Conservation (phyloP, 1,140 invertebrate species). For the Drosophila teissieri region DNA sequence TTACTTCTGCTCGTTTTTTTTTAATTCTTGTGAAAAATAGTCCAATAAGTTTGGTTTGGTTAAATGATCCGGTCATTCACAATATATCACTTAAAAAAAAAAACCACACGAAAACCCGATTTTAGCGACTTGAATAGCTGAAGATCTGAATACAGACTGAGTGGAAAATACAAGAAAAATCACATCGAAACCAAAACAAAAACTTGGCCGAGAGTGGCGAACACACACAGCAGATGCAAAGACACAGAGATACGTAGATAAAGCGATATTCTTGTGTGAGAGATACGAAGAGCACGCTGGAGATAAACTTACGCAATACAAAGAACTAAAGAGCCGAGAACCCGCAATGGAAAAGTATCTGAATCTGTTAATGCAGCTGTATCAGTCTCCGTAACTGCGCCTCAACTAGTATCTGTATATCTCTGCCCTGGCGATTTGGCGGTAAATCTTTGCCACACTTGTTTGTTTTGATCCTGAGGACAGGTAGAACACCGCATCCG, state of each 20-base stretch:
- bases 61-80: constrained; percentile 6
- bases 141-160: constrained; percentile 80
- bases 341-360: constrained; percentile 9
- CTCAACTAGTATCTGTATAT: constrained; percentile 19
- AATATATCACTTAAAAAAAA: constrained; percentile 13
- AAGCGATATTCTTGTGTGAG: constrained; percentile 8
- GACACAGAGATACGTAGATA: constrained; percentile 12
- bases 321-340: constrained; percentile 46
- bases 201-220: constrained; percentile 57
- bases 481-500: constrained; percentile 47
- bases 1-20: not conserved
- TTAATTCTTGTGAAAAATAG: not conserved
- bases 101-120: not conserved
- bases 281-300: constrained; percentile 31
- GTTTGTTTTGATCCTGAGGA: constrained; percentile 48
- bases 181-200: constrained; percentile 56
- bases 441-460: constrained; percentile 58
- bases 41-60: constrained; percentile 11
- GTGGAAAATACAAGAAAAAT: constrained; percentile 71
- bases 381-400: constrained; percentile 8
- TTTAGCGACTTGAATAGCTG: constrained; percentile 59
- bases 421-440: constrained; percentile 30
- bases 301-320: constrained; percentile 78
- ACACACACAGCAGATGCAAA: constrained; percentile 7
- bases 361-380: constrained; percentile 9